Evolutionary conservation across 2,797 vertebrate species (phyloP), one percentile per base, ranked within the genome.

Genomic region (Pipistrellus nathusii): DNA sequence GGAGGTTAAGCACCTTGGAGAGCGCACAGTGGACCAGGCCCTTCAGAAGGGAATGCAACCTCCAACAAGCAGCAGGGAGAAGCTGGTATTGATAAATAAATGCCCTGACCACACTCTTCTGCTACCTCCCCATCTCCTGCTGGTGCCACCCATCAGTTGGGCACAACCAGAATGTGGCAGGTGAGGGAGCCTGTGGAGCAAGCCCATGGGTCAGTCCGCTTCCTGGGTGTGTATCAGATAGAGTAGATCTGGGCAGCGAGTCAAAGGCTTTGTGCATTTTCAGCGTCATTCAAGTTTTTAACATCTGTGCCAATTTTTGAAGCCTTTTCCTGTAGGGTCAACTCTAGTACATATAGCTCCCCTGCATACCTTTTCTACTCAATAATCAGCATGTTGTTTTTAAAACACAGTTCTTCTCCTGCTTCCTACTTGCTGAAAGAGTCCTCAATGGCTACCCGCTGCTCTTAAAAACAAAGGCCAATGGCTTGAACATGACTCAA

Each of bases 401-500:
- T 13, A 73, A 91, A 95, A 38, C n/a, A 55, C 15, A 84, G 15
- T 88, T 53, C 2, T 91, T 68, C 4, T 88, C 62, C 35, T 76
- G 35, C 25, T 76, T 15, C 3, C 21, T 32, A 83, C 38, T 84
- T 87, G 30, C 5, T 86, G 48, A 71, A 83, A 73, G 53, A 38
- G 20, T 87, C 13, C 15, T 72, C 41, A 35, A 0, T 48, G 7
- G 57, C 72, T 46, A 46, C 20, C 44, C 14, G 76, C 14, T 35
- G 53, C 21, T 89, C 32, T 90, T 89, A 89, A 78, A 86, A 55
- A 68, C 46, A 71, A 86, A 88, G 8, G 51, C 10, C 59, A 88
- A 4, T 48, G 38, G 62, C 55, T 62, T 27, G 57, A 69, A 35
- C 25, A 15, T 14, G 53, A 38, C 27, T 17, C 17, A 17, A 18